A percentile compares a stretch with the other conserved stretches of the same genome.
phyloP scores from a whole-genome alignment of 2,113 vertebrate genomes.

The Labeo catla region DNA sequence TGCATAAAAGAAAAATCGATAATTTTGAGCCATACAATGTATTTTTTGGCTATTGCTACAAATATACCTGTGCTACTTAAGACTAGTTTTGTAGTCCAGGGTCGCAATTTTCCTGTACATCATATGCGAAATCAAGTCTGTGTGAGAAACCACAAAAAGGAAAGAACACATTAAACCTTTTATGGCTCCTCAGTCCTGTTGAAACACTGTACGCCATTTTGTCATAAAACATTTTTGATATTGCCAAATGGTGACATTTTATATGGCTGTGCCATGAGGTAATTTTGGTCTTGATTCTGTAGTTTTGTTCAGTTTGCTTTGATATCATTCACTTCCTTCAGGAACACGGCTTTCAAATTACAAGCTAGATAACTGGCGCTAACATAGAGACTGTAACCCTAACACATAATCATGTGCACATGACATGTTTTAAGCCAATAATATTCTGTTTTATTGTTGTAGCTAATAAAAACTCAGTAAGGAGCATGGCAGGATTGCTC shows the following conservation, averaged over 20 bases:
- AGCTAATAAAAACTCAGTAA: neutral
- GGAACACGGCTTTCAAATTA: slow-evolving; percentile 28
- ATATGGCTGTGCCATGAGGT: slow-evolving; percentile 53
- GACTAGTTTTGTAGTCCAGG: too few species aligned
- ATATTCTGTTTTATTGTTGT: neutral
- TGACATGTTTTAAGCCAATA: neutral
- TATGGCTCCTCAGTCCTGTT: slow-evolving; percentile 6
- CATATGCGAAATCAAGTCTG: neutral
- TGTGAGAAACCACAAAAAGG: neutral
- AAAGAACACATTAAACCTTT: slow-evolving; percentile 22
- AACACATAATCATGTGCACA: slow-evolving; percentile 7
- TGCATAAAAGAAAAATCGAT: too few species aligned
- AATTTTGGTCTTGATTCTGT: slow-evolving; percentile 59
- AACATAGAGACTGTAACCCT: slow-evolving; percentile 17
- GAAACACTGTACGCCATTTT: slow-evolving; percentile 18
- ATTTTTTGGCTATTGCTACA: too few species aligned
- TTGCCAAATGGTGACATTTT: slow-evolving; percentile 45
- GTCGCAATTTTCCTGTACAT: neutral
- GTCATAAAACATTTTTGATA: slow-evolving; percentile 37
- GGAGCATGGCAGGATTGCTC: neutral
- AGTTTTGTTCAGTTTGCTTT: slow-evolving; percentile 48
- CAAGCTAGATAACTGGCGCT: slow-evolving; percentile 7
- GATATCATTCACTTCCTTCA: slow-evolving; percentile 8
- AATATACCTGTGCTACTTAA: too few species aligned
- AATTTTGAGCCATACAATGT: too few species aligned